Evolutionary conservation across 2,888 invertebrate species (phyloP), one percentile per base, ranked within the genome.

Genomic region (Cephus pulcher): DNA sequence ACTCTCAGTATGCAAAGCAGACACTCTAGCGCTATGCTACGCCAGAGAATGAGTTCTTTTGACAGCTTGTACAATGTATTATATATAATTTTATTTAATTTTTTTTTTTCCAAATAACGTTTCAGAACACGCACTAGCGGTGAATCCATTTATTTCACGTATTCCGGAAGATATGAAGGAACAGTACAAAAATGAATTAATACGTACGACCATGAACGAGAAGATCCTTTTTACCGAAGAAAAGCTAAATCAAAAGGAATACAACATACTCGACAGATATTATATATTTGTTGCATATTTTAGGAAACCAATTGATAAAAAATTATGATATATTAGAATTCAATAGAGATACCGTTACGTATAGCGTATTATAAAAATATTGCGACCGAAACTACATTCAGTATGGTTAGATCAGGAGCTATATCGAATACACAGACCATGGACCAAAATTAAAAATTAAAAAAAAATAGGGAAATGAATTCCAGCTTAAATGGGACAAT

Each of bases 91-190:
- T 68, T 32, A 69, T 12, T 12, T 35, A 73, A 69, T 56, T 33
- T 34, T 68, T 69, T 35, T 15, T 30, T 74, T 23, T 71, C 69
- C 33, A 75, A 69, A 69, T 34, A n/a, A 76, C 68, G 75, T 56
- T 93, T 73, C 91, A 95, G 95, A 94, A 86, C 94, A 95, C 73
- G 93, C 95, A 0, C 92, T 93, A 80, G 95, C 96, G 0, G 94
- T 96, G 4, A 95, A 95, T 87, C 96, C 96, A 0, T 96, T 96
- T 87, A 87, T 95, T 78, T 92, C 93, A 11, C 92, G 94, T 74
- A 94, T 96, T 75, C 94, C 96, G 0, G 88, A 91, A 1, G 89
- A 93, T 1, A 87, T 94, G 33, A 93, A 93, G 70, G 93, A 94
- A 4, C 93, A 94, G 11, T 96, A 94, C 87, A 91, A 94, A n/a